Conservation (phyloP, 2,113 vertebrate species). For the Steatornis caripensis region DNA sequence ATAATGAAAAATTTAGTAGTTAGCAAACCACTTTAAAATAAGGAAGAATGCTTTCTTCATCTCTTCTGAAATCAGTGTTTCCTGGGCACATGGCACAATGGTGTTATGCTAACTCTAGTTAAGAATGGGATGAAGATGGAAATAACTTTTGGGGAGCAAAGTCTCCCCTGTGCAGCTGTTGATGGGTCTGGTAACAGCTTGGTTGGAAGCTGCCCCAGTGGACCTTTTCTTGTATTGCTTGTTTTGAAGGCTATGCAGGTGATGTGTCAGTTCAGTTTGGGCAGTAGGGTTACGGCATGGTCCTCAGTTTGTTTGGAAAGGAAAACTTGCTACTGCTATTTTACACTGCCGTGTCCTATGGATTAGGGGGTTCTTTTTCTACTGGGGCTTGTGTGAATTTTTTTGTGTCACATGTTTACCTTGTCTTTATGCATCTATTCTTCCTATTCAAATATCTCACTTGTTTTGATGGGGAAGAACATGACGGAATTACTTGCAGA, state of each 20-base stretch:
- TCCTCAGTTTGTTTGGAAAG: neutral
- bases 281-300: neutral
- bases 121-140: neutral
- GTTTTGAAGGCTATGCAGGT: neutral
- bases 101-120: neutral
- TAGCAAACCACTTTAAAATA: neutral
- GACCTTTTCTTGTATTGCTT: neutral
- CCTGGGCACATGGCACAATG: neutral
- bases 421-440: neutral
- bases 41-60: neutral
- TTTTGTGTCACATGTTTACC: neutral
- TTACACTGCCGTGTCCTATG: neutral
- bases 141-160: neutral
- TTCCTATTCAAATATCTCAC: neutral
- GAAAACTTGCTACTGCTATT: neutral
- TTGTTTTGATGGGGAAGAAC: neutral
- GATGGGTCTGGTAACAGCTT: neutral
- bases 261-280: neutral
- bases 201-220: neutral
- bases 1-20: neutral
- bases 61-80: neutral
- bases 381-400: neutral
- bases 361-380: neutral
- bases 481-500: neutral
- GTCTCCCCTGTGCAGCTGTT: neutral